Percentiles rank a stretch among this genome's conserved stretches.
These are phyloP conservation scores for Cremastobaeus sp. DNA, from an alignment of 2,888 invertebrate species.

Conservation along the genomic window DNA sequence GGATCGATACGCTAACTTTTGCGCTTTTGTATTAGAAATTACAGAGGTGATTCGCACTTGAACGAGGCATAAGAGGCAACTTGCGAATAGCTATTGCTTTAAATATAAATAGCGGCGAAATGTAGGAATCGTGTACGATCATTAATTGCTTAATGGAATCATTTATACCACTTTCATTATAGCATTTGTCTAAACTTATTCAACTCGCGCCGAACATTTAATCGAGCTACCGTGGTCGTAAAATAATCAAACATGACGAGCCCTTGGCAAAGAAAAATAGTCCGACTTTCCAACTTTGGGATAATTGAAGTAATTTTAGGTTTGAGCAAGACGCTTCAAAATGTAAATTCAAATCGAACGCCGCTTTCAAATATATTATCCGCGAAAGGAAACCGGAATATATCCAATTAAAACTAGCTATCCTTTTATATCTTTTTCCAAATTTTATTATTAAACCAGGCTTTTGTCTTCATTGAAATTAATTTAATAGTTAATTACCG, in stretches of 20 bases:
- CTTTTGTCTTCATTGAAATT: too few species aligned
- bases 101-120: conserved; percentile 30
- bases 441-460: too few species aligned
- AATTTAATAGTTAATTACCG: too few species aligned
- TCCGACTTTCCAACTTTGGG: neutral
- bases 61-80: conserved; percentile 8
- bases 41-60: neutral
- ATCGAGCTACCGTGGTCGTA: conserved; percentile 5
- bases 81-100: conserved; percentile 8
- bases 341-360: too few species aligned
- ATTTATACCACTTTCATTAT: conserved; percentile 23
- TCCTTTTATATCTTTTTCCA: too few species aligned
- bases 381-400: neutral
- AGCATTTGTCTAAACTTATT: conserved; percentile 17
- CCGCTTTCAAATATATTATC: neutral
- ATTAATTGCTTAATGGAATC: conserved; percentile 41
- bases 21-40: conserved; percentile 13
- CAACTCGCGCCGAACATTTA: conserved; percentile 7
- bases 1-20: neutral
- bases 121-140: conserved; percentile 23
- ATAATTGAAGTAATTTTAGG: neutral
- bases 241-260: conserved; percentile 12
- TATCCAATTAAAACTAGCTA: too few species aligned
- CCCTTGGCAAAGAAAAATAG: conserved; percentile 1
- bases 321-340: too few species aligned